phyloP scores from a whole-genome alignment of 2,888 invertebrate species.

The Acleris sparsana region DNA sequence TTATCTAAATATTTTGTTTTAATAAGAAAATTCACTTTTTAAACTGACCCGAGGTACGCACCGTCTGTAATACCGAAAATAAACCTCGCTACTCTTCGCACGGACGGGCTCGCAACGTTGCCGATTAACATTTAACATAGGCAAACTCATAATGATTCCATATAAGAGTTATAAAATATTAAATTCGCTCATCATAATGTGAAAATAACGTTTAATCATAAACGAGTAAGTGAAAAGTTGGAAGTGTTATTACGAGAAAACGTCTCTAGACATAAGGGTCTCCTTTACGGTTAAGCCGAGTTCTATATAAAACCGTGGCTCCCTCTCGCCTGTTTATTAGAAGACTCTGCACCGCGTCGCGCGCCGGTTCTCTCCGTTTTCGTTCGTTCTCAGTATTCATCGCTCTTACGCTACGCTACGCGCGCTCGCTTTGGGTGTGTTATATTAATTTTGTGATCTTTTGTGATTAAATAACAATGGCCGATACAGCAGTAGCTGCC shows the following conservation, averaged over 20 bases:
- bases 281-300: conserved; percentile 15
- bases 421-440: conserved; percentile 1
- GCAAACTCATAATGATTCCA: conserved; percentile 12
- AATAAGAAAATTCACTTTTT: conserved; percentile 32
- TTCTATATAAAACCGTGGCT: conserved; percentile 21
- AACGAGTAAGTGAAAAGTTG: conserved; percentile 29
- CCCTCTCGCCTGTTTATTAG: conserved; percentile 5
- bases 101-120: not conserved
- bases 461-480: conserved; percentile 34
- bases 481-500: conserved; percentile 20
- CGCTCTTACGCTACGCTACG: too few relatives aligned
- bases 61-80: conserved; percentile 22
- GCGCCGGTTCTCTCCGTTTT: not conserved
- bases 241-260: conserved; percentile 32
- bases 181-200: not conserved
- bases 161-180: not conserved
- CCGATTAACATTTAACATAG: conserved; percentile 25
- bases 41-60: conserved; percentile 26
- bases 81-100: conserved; percentile 2
- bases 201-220: conserved; percentile 26
- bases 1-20: conserved; percentile 4
- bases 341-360: conserved; percentile 9
- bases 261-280: conserved; percentile 15
- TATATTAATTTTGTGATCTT: not conserved
- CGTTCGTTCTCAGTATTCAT: not conserved